phyloP scores from a whole-genome alignment of 2,113 vertebrate genomes.

The Morone saxatilis region DNA sequence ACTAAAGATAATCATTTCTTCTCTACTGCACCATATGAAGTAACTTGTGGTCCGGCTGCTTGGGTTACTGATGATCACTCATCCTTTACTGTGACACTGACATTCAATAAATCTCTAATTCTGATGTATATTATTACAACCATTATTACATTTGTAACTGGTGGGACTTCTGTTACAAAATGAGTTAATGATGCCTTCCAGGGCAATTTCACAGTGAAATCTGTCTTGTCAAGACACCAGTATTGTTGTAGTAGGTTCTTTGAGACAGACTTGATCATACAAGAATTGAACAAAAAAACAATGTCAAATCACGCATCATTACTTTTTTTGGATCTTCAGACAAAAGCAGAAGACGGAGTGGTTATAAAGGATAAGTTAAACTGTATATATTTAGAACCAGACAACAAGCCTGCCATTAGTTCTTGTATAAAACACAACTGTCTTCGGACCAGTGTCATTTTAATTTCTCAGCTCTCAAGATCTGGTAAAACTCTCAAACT shows the following conservation, averaged over 20 bases:
- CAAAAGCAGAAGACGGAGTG: slow-evolving; percentile 26
- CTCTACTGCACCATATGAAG: slow-evolving; percentile 38
- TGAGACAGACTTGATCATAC: slow-evolving; percentile 11
- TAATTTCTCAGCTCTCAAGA: slow-evolving; percentile 9
- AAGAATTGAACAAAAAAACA: not conserved
- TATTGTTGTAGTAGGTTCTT: not conserved
- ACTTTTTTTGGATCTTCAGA: not conserved
- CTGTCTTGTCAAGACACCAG: slow-evolving; percentile 1
- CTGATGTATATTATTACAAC: not conserved
- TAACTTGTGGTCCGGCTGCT: slow-evolving; percentile 19
- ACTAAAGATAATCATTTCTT: slow-evolving; percentile 39
- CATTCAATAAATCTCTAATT: slow-evolving; percentile 25
- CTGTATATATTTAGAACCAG: slow-evolving; percentile 9
- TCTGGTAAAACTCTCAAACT: not conserved
- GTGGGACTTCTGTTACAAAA: not conserved
- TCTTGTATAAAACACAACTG: slow-evolving; percentile 12
- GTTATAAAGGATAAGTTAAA: not conserved
- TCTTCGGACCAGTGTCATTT: slow-evolving; percentile 1
- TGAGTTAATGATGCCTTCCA: slow-evolving; percentile 18
- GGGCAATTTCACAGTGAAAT: slow-evolving; percentile 44
- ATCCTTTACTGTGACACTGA: slow-evolving; percentile 1
- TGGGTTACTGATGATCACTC: slow-evolving; percentile 5
- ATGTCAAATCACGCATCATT: slow-evolving; percentile 32
- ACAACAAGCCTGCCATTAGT: not conserved
- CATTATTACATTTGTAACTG: not conserved